Base-by-base conservation (phyloP, 2,113 vertebrate genomes). In the Paradisaea rubra region DNA sequence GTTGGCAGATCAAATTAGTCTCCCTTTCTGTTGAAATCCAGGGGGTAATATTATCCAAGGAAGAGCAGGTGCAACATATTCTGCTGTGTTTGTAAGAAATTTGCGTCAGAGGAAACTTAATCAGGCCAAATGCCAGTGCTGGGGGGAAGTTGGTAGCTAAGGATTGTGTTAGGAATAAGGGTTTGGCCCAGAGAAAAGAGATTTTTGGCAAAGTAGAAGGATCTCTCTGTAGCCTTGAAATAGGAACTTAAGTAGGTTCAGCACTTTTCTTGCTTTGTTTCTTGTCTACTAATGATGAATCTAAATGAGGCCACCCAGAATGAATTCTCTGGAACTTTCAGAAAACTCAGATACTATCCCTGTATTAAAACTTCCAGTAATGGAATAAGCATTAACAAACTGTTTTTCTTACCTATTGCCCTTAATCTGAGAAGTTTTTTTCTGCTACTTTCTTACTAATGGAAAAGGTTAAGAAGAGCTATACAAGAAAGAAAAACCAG, bases 1-100 rank as follows among this genome's bases (percentile, higher is more conserved):
- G 4, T 56, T 86, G 77, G 83, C 92, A 94, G 89, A 90, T 93
- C 85, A 89, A 92, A 91, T 96, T 90, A 89, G 91, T 59, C 80
- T 86, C 79, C 70, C 88, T 96, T 85, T 95, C 72, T 79, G 45
- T 49, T 74, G 87, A 94, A 95, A 92, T 91, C 89, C 87, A 65
- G 56, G 18, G 72, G 87, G 81, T 88, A 92, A 92, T 84, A 93
- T 74, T 83, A 92, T 54, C 59, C 53, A 65, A 92, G 66, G 47
- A 94, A 92, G 86, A 93, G 59, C 94, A 87, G 54, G 73, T 94
- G 94, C 88, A 91, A 85, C 54, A 56, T 49, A 69, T 35, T 87
- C 73, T 86, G 85, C 91, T 74, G 52, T 42, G 35, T 89, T 78
- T 73, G 77, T 88, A 81, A 90, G 69, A 95, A 94, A 83, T 76